phyloP scores from a whole-genome alignment of 2,113 vertebrate genomes.

The Epinephelus moara region DNA sequence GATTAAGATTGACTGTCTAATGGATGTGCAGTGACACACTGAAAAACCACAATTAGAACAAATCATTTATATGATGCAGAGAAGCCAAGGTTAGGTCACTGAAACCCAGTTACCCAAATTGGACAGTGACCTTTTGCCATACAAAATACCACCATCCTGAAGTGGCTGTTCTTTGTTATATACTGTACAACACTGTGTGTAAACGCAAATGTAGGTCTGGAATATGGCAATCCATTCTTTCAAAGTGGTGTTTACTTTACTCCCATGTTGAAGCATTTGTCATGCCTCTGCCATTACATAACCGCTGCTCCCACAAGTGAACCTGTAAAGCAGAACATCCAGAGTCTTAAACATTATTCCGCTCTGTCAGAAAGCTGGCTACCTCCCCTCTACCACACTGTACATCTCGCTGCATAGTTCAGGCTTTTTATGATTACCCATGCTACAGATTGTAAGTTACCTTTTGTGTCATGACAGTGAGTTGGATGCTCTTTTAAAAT shows the following conservation, averaged over 20 bases:
- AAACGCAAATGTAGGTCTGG: neutral
- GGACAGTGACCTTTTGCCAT: slow-evolving; percentile 6
- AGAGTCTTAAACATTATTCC: slow-evolving; percentile 46
- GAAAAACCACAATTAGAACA: neutral
- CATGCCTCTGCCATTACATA: slow-evolving; percentile 46
- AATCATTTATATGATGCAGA: neutral
- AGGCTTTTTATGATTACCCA: slow-evolving; percentile 34
- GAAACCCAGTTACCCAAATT: neutral
- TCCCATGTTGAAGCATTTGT: slow-evolving; percentile 46
- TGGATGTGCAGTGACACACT: neutral
- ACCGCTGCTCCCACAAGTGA: slow-evolving; percentile 26
- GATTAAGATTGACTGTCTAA: neutral
- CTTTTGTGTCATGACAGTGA: slow-evolving; percentile 20
- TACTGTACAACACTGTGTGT: neutral
- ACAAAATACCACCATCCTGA: neutral
- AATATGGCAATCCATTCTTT: neutral
- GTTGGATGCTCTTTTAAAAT: slow-evolving; percentile 29
- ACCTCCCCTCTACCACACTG: slow-evolving; percentile 11
- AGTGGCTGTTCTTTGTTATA: neutral
- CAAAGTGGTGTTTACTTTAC: slow-evolving; percentile 23
- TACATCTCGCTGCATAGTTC: slow-evolving; percentile 6
- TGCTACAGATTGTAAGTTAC: slow-evolving; percentile 3
- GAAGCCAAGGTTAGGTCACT: neutral
- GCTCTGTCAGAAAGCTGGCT: slow-evolving; percentile 43
- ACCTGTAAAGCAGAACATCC: slow-evolving; percentile 37